A percentile compares a stretch with the other conserved stretches of the same genome.
phyloP scores from a whole-genome alignment of 2,113 vertebrate species.

The Anoura caudifer region DNA sequence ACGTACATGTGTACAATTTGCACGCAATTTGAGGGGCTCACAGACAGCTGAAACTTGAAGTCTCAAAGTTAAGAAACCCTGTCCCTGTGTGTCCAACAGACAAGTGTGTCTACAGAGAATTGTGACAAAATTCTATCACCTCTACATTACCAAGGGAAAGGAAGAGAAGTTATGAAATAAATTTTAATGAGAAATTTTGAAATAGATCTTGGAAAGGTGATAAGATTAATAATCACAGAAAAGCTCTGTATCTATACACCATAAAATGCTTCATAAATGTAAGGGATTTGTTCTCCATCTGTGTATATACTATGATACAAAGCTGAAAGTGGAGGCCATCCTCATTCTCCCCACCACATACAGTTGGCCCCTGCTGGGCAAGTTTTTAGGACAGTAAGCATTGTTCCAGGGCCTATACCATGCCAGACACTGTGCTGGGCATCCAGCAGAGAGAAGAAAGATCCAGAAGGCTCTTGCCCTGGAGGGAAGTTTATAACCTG shows the following conservation, averaged over 20 bases:
- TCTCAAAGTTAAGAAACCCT: background rate
- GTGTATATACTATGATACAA: background rate
- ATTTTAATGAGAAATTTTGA: background rate
- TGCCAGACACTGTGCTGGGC: background rate
- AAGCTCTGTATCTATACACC: background rate
- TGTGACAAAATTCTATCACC: background rate
- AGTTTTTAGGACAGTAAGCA: background rate
- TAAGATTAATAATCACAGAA: background rate
- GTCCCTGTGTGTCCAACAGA: background rate
- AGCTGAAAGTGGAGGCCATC: background rate
- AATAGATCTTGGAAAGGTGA: background rate
- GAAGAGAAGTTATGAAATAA: background rate
- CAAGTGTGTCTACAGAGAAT: background rate
- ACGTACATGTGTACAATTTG: background rate
- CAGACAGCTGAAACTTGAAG: background rate
- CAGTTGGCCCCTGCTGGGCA: background rate
- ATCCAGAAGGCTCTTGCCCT: background rate
- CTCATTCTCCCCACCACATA: background rate
- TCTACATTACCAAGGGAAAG: background rate
- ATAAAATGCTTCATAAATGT: background rate
- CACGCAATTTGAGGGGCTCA: background rate
- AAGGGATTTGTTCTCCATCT: background rate
- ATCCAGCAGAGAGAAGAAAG: background rate
- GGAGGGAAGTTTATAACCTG: background rate
- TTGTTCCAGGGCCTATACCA: background rate